Evolutionary conservation across 1,140 invertebrate genomes (phyloP).

Genomic region (Stegodyphus mimosarum): DNA sequence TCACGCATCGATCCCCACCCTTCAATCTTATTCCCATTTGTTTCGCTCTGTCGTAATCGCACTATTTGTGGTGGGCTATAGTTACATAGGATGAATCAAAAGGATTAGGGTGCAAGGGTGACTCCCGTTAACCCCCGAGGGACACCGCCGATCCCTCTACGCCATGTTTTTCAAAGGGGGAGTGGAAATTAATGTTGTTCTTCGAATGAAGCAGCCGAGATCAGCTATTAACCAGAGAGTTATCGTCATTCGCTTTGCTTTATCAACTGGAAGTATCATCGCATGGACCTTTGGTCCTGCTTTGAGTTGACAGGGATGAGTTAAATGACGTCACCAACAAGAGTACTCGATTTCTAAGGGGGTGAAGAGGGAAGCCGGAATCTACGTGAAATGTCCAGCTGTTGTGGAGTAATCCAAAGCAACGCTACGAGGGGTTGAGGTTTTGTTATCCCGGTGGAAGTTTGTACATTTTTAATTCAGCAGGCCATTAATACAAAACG

Average conservation of each 20-base stretch:
- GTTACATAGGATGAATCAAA: constrained; percentile 53
- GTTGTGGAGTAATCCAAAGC: constrained; percentile 21
- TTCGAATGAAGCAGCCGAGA: constrained; percentile 37
- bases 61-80: constrained; percentile 49
- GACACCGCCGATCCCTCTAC: neutral
- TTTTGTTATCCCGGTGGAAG: constrained; percentile 20
- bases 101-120: constrained; percentile 27
- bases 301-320: constrained; percentile 21
- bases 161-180: constrained; percentile 27
- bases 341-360: neutral
- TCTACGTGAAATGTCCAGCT: constrained; percentile 51
- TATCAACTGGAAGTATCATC: constrained; percentile 54
- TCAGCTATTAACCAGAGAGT: constrained; percentile 54
- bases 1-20: constrained; percentile 24
- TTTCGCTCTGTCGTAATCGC: constrained; percentile 28
- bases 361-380: neutral
- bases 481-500: constrained; percentile 46
- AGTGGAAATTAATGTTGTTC: constrained; percentile 56
- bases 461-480: constrained; percentile 48
- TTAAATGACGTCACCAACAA: constrained; percentile 33
- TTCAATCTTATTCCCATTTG: constrained; percentile 13
- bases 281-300: constrained; percentile 49
- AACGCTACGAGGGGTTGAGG: constrained; percentile 10
- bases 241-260: constrained; percentile 56
- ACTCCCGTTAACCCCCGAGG: constrained; percentile 28